These are phyloP conservation scores for Brachionus rubens DNA, from an alignment of 1,140 invertebrate species.

Conservation along the genomic window DNA sequence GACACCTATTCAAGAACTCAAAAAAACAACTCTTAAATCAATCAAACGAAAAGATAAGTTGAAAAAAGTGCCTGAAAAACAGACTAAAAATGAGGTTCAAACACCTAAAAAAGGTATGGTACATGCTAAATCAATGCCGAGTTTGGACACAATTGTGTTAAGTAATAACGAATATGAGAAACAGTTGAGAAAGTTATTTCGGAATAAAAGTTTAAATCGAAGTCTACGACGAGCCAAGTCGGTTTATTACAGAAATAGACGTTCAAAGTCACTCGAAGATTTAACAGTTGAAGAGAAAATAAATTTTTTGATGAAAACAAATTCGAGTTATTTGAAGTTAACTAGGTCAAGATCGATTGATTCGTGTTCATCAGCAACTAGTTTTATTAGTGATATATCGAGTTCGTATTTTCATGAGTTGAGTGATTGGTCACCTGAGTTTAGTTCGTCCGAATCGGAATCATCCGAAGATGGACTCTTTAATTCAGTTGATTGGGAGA, in stretches of 20 bases:
- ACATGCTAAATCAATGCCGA: slow-evolving; percentile 26
- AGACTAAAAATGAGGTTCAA: no score
- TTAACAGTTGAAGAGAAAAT: slow-evolving; percentile 33
- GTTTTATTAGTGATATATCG: slow-evolving; percentile 41
- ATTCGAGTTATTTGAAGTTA: slow-evolving; percentile 11
- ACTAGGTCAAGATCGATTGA: background rate
- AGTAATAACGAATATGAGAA: slow-evolving; percentile 12
- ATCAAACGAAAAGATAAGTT: slow-evolving; percentile 38
- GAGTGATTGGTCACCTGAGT: slow-evolving; percentile 40
- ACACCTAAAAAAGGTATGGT: background rate
- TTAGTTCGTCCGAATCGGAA: slow-evolving; percentile 27
- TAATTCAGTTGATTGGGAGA: background rate
- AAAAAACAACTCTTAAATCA: slow-evolving; percentile 29
- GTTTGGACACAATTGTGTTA: background rate
- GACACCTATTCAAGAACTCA: background rate
- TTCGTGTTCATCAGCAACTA: background rate
- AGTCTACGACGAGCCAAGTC: slow-evolving; percentile 36
- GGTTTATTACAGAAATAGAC: slow-evolving; percentile 18
- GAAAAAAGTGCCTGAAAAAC: background rate
- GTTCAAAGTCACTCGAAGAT: slow-evolving; percentile 29
- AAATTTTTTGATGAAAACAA: background rate
- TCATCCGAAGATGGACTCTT: slow-evolving; percentile 25
- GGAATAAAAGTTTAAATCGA: slow-evolving; percentile 9
- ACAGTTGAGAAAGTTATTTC: slow-evolving; percentile 19
- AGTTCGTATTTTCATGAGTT: slow-evolving; percentile 46